Evolutionary conservation across 2,797 vertebrate species (phyloP), one percentile per base, ranked within the genome.

Genomic region (Ibycter americanus): DNA sequence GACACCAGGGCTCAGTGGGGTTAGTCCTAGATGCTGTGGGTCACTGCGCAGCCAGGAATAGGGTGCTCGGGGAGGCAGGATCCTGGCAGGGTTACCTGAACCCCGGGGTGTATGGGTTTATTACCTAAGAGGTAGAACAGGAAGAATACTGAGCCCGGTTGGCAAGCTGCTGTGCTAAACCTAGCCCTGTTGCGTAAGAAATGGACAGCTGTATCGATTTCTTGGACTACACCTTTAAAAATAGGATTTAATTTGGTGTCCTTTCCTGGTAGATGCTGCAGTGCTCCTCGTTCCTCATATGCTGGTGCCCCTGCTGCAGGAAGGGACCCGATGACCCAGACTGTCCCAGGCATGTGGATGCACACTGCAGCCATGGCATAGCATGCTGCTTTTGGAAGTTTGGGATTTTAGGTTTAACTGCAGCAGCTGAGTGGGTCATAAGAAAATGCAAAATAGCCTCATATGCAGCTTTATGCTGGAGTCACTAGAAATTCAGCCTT

Each of bases 1-100:
- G 65, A n/a, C 1, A 4, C 5, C 8, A 26, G 36, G 18, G 47
- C 15, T 58, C 63, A 21, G 62, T 12, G 8, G 18, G 16, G 22
- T 44, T 26, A 20, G 44, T 59, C 56, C 23, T 42, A 62, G 29
- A 8, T n/a, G 34, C 32, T 31, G 66, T 5, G 4, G 34, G 18
- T 51, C 6, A 1, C 54, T 61, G 32, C 29, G 27, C 18, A 56
- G 31, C 23, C 4, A 0, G 40, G 49, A 73, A 26, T 6, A 23
- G 29, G 7, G 31, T 38, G 63, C 34, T 55, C 12, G 70, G 25
- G 36, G 49, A 56, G 19, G 52, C 31, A 67, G 42, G 27, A 22
- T n/a, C 59, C 59, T 2, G 0, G 11, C 0, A 0, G 9, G 25
- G 10, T 42, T 58, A 36, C 19, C n/a, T 47, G 42, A n/a, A 78